phyloP scores from a whole-genome alignment of 2,113 vertebrate species.

The Podarcis raffonei region DNA sequence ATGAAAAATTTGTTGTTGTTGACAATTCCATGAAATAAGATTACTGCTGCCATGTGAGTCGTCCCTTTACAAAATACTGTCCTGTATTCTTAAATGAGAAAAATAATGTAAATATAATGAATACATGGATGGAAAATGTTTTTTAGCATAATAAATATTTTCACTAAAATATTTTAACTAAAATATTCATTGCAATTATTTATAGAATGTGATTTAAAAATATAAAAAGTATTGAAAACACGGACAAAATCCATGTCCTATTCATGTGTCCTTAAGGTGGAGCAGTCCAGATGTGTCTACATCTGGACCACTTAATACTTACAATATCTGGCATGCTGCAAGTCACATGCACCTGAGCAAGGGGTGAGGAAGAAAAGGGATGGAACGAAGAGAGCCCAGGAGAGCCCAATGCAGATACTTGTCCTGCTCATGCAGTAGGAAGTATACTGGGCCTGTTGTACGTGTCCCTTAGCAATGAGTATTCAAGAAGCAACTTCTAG shows the following conservation, averaged over 20 bases:
- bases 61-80: not conserved
- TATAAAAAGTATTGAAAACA: not conserved
- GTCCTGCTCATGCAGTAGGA: not conserved
- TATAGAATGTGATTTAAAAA: not conserved
- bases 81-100: not conserved
- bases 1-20: not conserved
- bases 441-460: not conserved
- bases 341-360: not conserved
- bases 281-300: not conserved
- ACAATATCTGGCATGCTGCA: not conserved
- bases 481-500: conserved; percentile 15
- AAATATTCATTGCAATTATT: not conserved
- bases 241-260: not conserved
- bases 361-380: not conserved
- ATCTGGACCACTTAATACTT: not conserved
- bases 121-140: too few species aligned
- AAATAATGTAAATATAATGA: not conserved
- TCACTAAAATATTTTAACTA: not conserved
- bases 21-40: not conserved
- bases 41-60: not conserved
- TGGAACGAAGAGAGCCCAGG: not conserved
- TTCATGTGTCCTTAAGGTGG: too few species aligned
- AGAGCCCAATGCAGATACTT: not conserved
- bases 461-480: not conserved
- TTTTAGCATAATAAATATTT: conserved; percentile 8